These are phyloP conservation scores for Acrossocheilus wenchowensis DNA, from an alignment of 2,797 vertebrate genomes.

Conservation along the genomic window DNA sequence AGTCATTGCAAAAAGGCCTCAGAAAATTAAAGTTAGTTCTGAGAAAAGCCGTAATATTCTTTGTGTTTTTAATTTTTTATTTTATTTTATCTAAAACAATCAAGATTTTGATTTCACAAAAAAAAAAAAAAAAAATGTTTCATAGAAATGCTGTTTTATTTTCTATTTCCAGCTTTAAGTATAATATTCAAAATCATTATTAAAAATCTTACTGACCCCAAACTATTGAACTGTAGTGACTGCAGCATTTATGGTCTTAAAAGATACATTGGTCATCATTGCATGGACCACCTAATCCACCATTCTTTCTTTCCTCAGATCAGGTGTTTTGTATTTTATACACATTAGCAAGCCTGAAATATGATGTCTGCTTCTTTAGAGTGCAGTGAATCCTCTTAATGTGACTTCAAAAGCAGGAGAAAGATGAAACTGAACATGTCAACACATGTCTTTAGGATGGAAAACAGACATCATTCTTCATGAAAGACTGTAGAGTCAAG, in stretches of 20 bases:
- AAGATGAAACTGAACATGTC: constrained; percentile 61
- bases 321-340: constrained; percentile 1
- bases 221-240: not conserved
- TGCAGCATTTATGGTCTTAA: not conserved
- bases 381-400: constrained; percentile 21
- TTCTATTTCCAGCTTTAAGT: not conserved
- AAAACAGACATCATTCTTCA: constrained; percentile 61
- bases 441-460: constrained; percentile 60
- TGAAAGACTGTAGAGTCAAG: constrained; percentile 63
- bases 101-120: not conserved
- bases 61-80: not conserved
- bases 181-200: not conserved
- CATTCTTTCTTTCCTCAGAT: not conserved
- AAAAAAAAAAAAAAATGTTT: too few relatives aligned
- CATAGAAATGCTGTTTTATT: not conserved
- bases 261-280: not conserved
- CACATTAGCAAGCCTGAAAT: not conserved
- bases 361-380: not conserved
- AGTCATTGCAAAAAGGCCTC: not conserved
- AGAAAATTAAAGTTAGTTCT: not conserved
- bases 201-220: not conserved
- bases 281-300: not conserved
- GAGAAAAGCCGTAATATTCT: not conserved
- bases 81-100: not conserved
- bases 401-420: constrained; percentile 12